Base-by-base conservation (phyloP, 2,888 invertebrate species). In the Temnothorax rugatulus region DNA sequence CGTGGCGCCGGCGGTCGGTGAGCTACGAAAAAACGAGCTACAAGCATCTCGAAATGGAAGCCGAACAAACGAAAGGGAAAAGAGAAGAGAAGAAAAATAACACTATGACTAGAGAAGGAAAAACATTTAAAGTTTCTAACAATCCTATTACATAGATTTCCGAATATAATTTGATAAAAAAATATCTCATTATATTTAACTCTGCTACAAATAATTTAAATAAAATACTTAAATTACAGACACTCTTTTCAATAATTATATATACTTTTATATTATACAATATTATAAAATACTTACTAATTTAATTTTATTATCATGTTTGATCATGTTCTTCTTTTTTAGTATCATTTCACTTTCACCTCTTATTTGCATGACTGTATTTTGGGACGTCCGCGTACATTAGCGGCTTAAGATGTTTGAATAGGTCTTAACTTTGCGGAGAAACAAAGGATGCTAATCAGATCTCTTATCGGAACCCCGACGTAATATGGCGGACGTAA, bases 1-100 rank as follows among this genome's bases (percentile, higher is more conserved):
- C 90, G 92, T 92, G 93, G 91, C 92, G 91, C 90, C 91, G 86
- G 34, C 76, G 54, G 34, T 52, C 66, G 41, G 52, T 25, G 50
- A 57, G 63, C 66, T 57, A n/a, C 13, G 59, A 41, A 57, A 68
- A 63, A 83, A 41, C 59, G 41, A 52, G 47, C 15, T 54, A 50
- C 47, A 54, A n/a, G 50, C 13, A 21, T 79, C 38, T 18, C 73
- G 41, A 84, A 84, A 63, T 71, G 71, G 82, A 76, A 84, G 71
- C 41, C 71, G 21, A 54, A 77, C 21, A 41, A 68, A n/a, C 47
- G 50, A 52, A 38, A 73, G 38, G 21, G 34, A 77, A 76, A 77
- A 59, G 29, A 29, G 2, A 5, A 47, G 4, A 18, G 4, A 18
- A 29, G 47, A 13, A 29, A 68, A 52, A n/a, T 9, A 8, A 44